Conservation (phyloP, 2,797 vertebrate genomes). For the Onychomys arenicola region DNA sequence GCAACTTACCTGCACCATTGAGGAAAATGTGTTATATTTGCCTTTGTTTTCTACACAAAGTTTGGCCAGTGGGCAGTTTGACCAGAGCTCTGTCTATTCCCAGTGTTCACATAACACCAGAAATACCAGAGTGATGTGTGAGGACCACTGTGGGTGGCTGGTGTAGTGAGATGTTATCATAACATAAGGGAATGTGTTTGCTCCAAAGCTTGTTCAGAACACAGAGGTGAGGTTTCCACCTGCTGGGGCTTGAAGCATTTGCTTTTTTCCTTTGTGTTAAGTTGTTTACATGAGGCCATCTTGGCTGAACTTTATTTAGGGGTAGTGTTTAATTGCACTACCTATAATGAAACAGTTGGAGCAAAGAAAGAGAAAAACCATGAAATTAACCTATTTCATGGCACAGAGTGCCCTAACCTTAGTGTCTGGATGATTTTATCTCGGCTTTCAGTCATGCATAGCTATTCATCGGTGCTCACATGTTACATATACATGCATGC, state of each 20-base stretch:
- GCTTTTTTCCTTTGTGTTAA: not conserved
- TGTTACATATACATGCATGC: not conserved
- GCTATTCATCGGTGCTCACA: not conserved
- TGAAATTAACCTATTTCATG: not conserved
- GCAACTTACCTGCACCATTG: not conserved
- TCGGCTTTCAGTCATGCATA: not conserved
- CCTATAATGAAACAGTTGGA: not conserved
- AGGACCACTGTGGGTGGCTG: not conserved
- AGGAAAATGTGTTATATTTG: not conserved
- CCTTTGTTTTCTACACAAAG: not conserved
- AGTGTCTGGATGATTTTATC: not conserved
- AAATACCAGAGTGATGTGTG: not conserved
- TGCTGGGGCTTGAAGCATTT: not conserved
- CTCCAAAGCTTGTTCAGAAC: not conserved
- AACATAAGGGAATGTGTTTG: not conserved
- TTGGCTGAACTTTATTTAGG: slow-evolving; percentile 9
- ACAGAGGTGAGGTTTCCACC: not conserved
- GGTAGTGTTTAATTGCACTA: not conserved
- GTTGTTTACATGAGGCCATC: not conserved
- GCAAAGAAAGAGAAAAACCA: not conserved
- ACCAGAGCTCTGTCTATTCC: not conserved
- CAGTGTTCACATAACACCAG: not conserved
- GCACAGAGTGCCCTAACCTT: not conserved
- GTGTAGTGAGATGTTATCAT: not conserved
- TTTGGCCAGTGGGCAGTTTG: not conserved